phyloP scores from a whole-genome alignment of 64 coral and sea anemone species.

The Pocillopora verrucosa region DNA sequence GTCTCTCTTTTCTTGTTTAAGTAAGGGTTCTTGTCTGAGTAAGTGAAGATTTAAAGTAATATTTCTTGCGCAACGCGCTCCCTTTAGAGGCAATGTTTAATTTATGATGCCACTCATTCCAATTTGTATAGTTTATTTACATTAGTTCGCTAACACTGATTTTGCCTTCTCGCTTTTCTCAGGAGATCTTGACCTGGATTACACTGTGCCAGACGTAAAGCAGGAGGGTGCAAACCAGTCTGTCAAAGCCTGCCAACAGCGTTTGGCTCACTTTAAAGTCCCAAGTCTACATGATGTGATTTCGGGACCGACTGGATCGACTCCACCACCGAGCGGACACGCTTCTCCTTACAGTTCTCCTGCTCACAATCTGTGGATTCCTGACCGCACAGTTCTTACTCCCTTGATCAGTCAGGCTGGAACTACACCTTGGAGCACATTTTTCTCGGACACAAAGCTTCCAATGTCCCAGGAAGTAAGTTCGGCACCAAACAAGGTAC shows the following conservation, averaged over 20 bases:
- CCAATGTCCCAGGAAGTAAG: constrained; percentile 65
- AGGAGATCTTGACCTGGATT: constrained; percentile 96
- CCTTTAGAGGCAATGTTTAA: background rate
- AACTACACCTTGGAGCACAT: constrained; percentile 59
- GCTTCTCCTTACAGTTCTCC: constrained; percentile 97
- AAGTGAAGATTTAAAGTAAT: background rate
- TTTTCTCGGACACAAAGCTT: constrained; percentile 69
- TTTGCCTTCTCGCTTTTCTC: constrained; percentile 54
- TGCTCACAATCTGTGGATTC: constrained; percentile 93
- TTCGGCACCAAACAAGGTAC: constrained; percentile 43
- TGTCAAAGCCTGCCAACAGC: constrained; percentile 70
- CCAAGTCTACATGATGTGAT: constrained; percentile 95
- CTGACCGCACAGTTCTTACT: constrained; percentile 96
- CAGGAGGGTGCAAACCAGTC: constrained; percentile 73
- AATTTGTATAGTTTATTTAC: constrained; percentile 5
- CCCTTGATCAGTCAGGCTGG: constrained; percentile 85
- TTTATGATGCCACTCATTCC: background rate
- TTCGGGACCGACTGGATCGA: constrained; percentile 71
- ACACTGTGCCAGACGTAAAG: constrained; percentile 91
- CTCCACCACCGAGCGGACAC: constrained; percentile 83
- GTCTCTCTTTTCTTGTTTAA: background rate
- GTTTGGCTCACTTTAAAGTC: constrained; percentile 92
- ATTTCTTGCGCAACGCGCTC: background rate
- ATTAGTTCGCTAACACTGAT: constrained; percentile 39
- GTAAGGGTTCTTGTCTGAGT: background rate